Percentiles rank a stretch among this genome's conserved stretches.
These are phyloP conservation scores for Phymastichus coffea DNA, from an alignment of 1,140 invertebrate genomes.

Conservation along the genomic window DNA sequence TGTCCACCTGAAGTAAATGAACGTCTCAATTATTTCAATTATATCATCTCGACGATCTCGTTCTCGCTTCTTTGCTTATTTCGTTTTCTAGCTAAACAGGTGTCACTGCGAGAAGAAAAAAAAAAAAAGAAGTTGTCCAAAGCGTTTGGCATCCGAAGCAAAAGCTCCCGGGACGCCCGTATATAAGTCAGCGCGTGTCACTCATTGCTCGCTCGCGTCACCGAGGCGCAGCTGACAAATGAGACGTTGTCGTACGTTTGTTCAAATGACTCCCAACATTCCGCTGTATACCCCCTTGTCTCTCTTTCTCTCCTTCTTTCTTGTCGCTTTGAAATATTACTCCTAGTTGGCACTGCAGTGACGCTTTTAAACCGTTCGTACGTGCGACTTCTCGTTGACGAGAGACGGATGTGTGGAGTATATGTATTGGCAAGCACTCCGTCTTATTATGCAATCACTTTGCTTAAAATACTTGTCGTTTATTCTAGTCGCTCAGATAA, in stretches of 20 bases:
- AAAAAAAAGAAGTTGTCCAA: constrained; percentile 14
- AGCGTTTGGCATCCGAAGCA: constrained; percentile 8
- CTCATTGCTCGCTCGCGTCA: constrained; percentile 41
- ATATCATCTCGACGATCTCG: too few relatives aligned
- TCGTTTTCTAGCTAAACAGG: too few relatives aligned
- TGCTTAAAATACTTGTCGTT: background rate
- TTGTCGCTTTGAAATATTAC: constrained; percentile 50
- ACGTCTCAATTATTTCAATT: too few relatives aligned
- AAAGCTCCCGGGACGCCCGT: too few relatives aligned
- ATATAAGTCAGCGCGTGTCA: constrained; percentile 34
- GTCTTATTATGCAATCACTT: constrained; percentile 9
- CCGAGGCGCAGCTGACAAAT: constrained; percentile 54
- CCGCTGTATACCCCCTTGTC: constrained; percentile 34
- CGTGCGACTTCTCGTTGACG: too few relatives aligned
- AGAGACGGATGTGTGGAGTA: too few relatives aligned
- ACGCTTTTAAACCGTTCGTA: background rate
- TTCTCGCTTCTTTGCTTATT: too few relatives aligned
- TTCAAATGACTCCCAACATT: constrained; percentile 54
- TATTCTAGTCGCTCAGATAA: background rate
- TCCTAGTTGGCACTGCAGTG: constrained; percentile 15
- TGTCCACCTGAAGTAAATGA: too few relatives aligned
- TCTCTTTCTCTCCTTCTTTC: constrained; percentile 36
- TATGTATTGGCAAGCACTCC: background rate
- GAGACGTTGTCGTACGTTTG: constrained; percentile 55
- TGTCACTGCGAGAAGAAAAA: background rate